phyloP scores from a whole-genome alignment of 2,888 invertebrate species.

The Agrypnus murinus region DNA sequence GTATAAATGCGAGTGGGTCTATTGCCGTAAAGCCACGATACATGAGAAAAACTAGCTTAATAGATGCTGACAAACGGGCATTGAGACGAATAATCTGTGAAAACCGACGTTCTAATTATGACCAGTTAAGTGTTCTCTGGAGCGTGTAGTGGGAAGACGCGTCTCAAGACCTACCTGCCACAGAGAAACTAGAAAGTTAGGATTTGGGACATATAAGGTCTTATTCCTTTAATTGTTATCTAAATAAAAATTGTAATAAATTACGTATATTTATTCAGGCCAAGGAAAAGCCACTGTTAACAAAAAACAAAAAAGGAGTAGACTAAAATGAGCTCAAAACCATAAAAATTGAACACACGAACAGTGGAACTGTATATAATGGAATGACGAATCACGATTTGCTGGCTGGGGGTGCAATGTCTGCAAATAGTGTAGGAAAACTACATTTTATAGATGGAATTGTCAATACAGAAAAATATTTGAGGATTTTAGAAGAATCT shows the following conservation, averaged over 20 bases:
- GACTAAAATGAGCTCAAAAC: not conserved
- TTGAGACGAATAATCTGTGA: slow-evolving; percentile 10
- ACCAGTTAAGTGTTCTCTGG: slow-evolving; percentile 23
- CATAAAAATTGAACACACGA: slow-evolving; percentile 9
- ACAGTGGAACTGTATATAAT: slow-evolving; percentile 31
- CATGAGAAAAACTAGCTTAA: not conserved
- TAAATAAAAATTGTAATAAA: too few species aligned
- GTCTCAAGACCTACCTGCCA: slow-evolving; percentile 21
- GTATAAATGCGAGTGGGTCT: not conserved
- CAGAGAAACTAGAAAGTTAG: slow-evolving; percentile 22
- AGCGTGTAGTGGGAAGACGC: slow-evolving; percentile 25
- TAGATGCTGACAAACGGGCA: slow-evolving; percentile 1
- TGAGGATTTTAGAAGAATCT: not conserved
- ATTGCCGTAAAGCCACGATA: not conserved
- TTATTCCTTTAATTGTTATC: not conserved
- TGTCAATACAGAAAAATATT: slow-evolving; percentile 5
- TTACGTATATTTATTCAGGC: not conserved
- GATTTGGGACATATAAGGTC: slow-evolving; percentile 8
- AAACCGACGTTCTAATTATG: slow-evolving; percentile 18
- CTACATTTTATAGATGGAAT: slow-evolving; percentile 29
- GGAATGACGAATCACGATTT: not conserved
- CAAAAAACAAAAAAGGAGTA: not conserved
- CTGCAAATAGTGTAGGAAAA: slow-evolving; percentile 29
- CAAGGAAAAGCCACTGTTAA: slow-evolving; percentile 2
- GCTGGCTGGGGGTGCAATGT: not conserved